Percentiles rank a stretch among this genome's conserved stretches.
Conservation (phyloP, 2,113 vertebrate species). For the Pardalotus punctatus region DNA sequence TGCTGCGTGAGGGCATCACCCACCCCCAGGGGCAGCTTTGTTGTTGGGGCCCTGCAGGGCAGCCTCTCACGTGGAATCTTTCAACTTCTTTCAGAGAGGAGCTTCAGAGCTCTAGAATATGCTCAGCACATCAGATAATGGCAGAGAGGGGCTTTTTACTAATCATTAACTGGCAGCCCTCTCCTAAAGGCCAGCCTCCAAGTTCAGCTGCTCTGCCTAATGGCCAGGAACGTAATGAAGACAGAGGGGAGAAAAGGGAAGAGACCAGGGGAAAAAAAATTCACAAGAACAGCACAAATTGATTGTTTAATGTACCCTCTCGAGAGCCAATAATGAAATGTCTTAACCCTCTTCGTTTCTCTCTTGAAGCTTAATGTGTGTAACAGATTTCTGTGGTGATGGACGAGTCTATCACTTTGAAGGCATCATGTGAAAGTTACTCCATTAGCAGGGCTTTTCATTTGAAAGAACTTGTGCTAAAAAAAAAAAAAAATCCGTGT, state of each 20-base stretch:
- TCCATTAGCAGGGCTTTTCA: constrained; percentile 63
- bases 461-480: constrained; percentile 33
- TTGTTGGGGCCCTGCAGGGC: background rate
- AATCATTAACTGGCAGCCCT: constrained; percentile 42
- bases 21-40: background rate
- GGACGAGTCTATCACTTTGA: constrained; percentile 61
- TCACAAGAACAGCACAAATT: constrained; percentile 48
- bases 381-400: constrained; percentile 56
- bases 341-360: constrained; percentile 59
- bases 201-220: constrained; percentile 45
- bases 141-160: constrained; percentile 56
- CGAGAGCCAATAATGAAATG: constrained; percentile 56
- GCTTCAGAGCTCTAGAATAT: constrained; percentile 13
- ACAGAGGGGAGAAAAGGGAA: constrained; percentile 48
- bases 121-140: constrained; percentile 37
- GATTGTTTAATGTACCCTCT: constrained; percentile 69
- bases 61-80: background rate
- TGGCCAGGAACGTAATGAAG: constrained; percentile 52
- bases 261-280: constrained; percentile 15
- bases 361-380: constrained; percentile 61
- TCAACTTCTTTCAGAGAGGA: background rate
- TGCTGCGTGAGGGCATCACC: background rate
- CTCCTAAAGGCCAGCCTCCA: constrained; percentile 48
- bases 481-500: constrained; percentile 12
- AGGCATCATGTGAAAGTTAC: constrained; percentile 57